Base-by-base conservation (phyloP, 2,888 invertebrate genomes). In the Xanthorhoe spadicearia region DNA sequence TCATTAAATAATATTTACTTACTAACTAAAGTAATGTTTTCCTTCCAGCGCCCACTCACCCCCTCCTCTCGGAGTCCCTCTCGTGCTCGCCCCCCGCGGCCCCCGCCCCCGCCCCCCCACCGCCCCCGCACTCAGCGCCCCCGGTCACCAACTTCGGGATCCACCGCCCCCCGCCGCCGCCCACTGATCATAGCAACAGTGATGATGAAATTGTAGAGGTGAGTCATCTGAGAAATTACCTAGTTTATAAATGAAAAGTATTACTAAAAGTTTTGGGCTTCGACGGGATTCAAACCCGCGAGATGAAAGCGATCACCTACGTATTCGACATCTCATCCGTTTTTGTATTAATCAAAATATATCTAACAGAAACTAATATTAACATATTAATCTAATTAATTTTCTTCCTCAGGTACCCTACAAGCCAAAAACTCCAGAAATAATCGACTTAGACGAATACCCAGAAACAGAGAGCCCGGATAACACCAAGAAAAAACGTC, bases 381-480 rank as follows among this genome's bases (percentile, higher is more conserved):
- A n/a, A n/a, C n/a, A n/a, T n/a, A n/a, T n/a, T n/a, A n/a, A n/a
- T n/a, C n/a, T n/a, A n/a, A 23, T 23, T 23, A 23, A 35, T 35
- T 46, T 55, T 15, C 18, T 13, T 15, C 18, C 58, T 8, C 94
- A 94, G 92, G 94, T 94, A 5, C 94, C 95, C 1, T 94, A 94
- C 83, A 94, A 91, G 76, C 94, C 95, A 0, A 94, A 94, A 79
- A 94, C 94, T 0, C 95, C 95, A 9, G 96, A 96, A 81, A 94
- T 95, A 15, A 95, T 95, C 61, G 94, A 95, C 75, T 83, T 95
- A 8, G 95, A 95, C 78, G 91, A 93, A 49, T 93, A 93, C 73
- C 93, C 93, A 0, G 93, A 93, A 64, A 91, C 93, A 0, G 93
- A 93, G 59, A 91, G 89, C 59, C 93, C 91, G 0, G 91, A 90